Percentiles rank a stretch among this genome's conserved stretches.
Conservation (phyloP, 2,797 vertebrate genomes). For the Bryconaethiops microstoma region DNA sequence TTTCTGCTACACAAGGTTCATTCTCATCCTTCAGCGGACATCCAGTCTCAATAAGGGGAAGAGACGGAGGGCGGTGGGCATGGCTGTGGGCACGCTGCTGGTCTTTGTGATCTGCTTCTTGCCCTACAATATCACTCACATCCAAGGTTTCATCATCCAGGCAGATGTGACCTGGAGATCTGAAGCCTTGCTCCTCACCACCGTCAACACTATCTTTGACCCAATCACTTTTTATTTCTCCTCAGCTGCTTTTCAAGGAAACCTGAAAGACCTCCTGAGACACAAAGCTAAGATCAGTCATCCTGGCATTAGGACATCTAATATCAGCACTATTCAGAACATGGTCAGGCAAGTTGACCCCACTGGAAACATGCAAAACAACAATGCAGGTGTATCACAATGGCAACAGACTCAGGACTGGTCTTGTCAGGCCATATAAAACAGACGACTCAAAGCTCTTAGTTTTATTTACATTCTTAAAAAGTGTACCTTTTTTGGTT, state of each 20-base stretch:
- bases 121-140: conserved; percentile 72
- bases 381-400: background rate
- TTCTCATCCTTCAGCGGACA: conserved; percentile 61
- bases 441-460: background rate
- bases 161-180: conserved; percentile 60
- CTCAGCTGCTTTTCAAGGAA: conserved; percentile 45
- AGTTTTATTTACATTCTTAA: background rate
- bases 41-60: conserved; percentile 61
- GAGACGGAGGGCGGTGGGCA: conserved; percentile 67
- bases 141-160: conserved; percentile 59
- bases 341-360: background rate
- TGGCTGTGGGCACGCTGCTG: conserved; percentile 66
- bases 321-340: conserved; percentile 7
- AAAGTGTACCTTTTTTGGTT: too few relatives aligned
- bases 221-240: conserved; percentile 66
- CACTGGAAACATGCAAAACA: background rate
- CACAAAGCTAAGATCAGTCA: background rate
- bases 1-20: conserved; percentile 69
- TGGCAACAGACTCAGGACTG: background rate
- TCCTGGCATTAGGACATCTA: background rate
- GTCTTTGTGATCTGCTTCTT: conserved; percentile 71
- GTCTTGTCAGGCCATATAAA: background rate
- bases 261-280: conserved; percentile 18
- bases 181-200: conserved; percentile 64
- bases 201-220: conserved; percentile 64